These are phyloP conservation scores for Pterocles gutturalis DNA, from an alignment of 2,113 vertebrate species.

Conservation along the genomic window DNA sequence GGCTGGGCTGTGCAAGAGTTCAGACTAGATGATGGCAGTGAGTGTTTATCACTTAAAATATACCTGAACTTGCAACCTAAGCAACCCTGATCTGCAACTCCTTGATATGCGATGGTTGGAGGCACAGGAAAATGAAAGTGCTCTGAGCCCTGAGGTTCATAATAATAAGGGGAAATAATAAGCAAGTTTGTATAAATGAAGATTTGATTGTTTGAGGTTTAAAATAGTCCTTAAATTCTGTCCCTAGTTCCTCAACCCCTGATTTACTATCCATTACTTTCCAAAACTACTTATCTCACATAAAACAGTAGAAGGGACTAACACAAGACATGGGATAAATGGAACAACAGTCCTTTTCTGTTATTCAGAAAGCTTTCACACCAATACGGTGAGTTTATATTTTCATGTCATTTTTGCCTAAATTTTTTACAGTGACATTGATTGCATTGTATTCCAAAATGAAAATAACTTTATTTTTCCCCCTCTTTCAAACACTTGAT, in stretches of 20 bases:
- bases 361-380: background rate
- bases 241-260: background rate
- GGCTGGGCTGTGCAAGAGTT: background rate
- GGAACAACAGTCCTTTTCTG: background rate
- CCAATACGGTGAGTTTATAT: accelerated
- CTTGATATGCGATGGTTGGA: background rate
- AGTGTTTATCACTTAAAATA: constrained; percentile 4
- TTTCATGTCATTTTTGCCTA: background rate
- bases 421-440: background rate
- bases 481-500: background rate
- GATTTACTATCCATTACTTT: background rate
- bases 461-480: background rate
- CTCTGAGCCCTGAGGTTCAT: background rate
- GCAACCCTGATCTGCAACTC: background rate
- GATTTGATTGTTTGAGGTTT: background rate
- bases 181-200: background rate
- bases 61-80: background rate
- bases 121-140: background rate
- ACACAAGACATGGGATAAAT: background rate
- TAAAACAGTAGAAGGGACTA: background rate
- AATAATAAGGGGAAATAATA: background rate
- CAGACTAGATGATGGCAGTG: background rate
- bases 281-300: background rate
- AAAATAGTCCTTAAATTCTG: background rate
- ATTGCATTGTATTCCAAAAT: background rate